phyloP scores from a whole-genome alignment of 2,888 invertebrate species.

The Ramazzottius varieornatus region DNA sequence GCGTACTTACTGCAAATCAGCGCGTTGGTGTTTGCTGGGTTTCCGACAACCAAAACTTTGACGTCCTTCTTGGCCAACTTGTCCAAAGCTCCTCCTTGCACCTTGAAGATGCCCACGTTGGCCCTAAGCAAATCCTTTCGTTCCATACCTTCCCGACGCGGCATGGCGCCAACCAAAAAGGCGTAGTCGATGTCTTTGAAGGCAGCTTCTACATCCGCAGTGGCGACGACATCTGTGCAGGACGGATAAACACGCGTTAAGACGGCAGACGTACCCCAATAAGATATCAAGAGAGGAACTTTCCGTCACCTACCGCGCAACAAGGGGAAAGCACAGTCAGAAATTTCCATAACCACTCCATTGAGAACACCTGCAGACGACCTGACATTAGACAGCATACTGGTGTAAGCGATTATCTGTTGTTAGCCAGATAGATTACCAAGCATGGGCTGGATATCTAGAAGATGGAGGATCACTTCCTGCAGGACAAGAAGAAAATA shows the following conservation, averaged over 20 bases:
- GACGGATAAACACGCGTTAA: not conserved
- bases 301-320: constrained; percentile 38
- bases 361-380: constrained; percentile 39
- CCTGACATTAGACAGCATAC: too few species aligned
- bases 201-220: constrained; percentile 61
- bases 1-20: constrained; percentile 68
- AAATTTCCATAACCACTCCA: constrained; percentile 89
- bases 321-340: constrained; percentile 75
- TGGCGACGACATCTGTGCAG: constrained; percentile 43
- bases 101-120: constrained; percentile 92
- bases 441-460: constrained; percentile 88
- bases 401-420: too few species aligned
- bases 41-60: constrained; percentile 85
- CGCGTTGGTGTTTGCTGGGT: constrained; percentile 97
- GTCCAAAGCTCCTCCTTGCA: constrained; percentile 75
- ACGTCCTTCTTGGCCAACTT: constrained; percentile 66
- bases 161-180: constrained; percentile 92
- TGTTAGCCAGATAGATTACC: too few species aligned
- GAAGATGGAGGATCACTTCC: constrained; percentile 54
- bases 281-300: too few species aligned
- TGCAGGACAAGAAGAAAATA: constrained; percentile 11
- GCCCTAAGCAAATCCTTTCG: constrained; percentile 85
- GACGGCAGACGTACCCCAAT: not conserved
- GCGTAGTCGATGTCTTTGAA: constrained; percentile 86
- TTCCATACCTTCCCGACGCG: constrained; percentile 90